These are phyloP conservation scores for Xerus rutilus DNA, from an alignment of 2,797 vertebrate genomes.

Conservation along the genomic window DNA sequence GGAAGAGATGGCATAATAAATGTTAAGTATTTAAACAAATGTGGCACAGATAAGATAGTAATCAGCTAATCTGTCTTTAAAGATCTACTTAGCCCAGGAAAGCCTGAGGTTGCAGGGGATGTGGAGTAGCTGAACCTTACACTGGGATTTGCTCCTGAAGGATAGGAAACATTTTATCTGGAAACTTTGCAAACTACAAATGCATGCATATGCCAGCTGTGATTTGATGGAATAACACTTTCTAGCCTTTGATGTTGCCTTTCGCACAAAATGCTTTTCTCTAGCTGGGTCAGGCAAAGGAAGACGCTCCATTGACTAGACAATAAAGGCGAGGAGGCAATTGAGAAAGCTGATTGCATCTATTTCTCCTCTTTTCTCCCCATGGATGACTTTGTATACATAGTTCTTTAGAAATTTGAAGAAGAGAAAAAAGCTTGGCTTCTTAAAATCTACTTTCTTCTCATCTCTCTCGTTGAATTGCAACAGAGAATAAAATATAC, in stretches of 20 bases:
- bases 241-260: not conserved
- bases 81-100: not conserved
- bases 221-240: not conserved
- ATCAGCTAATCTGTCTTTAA: constrained; percentile 34
- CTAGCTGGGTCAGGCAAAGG: not conserved
- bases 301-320: not conserved
- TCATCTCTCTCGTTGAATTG: not conserved
- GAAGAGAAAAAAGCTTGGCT: not conserved
- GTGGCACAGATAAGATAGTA: not conserved
- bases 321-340: not conserved
- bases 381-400: not conserved
- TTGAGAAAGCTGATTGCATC: not conserved
- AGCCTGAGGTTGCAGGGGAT: not conserved
- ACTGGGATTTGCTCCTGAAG: not conserved
- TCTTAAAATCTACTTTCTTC: not conserved
- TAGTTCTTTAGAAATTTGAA: constrained; percentile 15
- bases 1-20: not conserved
- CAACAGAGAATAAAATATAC: not conserved
- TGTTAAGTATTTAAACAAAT: constrained; percentile 62
- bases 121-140: not conserved
- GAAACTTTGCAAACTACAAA: not conserved
- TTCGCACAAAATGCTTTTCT: not conserved
- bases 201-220: not conserved
- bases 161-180: not conserved
- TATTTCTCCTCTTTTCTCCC: not conserved